phyloP scores from a whole-genome alignment of 2,888 invertebrate species.

The Dryomyza anilis region DNA sequence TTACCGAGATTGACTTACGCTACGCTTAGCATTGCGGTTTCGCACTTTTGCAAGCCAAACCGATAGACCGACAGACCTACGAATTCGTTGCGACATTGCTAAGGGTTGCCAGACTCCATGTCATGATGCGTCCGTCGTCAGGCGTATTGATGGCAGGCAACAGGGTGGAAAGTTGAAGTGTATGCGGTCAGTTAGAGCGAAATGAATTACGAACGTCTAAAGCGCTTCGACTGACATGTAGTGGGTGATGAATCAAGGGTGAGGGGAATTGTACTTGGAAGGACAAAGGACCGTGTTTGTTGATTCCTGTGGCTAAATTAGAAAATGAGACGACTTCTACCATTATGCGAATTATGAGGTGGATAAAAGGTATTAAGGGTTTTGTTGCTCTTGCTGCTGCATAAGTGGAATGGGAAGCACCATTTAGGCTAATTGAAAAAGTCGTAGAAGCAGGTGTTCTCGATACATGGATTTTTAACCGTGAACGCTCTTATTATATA shows the following conservation, averaged over 20 bases:
- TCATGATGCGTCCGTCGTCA: slow-evolving; percentile 9
- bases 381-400: slow-evolving; percentile 13
- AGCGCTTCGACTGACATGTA: too few species aligned
- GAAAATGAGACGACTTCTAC: slow-evolving; percentile 52
- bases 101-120: slow-evolving; percentile 7
- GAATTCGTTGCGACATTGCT: slow-evolving; percentile 13
- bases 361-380: slow-evolving; percentile 54
- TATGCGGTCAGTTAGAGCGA: slow-evolving; percentile 49
- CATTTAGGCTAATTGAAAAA: too few species aligned
- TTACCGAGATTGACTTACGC: slow-evolving; percentile 51
- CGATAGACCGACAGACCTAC: slow-evolving; percentile 1
- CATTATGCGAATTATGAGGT: slow-evolving; percentile 53
- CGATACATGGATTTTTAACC: too few species aligned
- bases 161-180: slow-evolving; percentile 59
- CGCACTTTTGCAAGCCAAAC: slow-evolving; percentile 50
- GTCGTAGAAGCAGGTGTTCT: slow-evolving; percentile 23
- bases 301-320: slow-evolving; percentile 50
- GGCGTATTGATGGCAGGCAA: slow-evolving; percentile 50
- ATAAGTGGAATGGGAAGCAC: slow-evolving; percentile 18
- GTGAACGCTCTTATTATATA: too few species aligned
- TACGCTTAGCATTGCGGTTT: slow-evolving; percentile 59
- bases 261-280: too few species aligned
- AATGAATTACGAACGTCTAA: too few species aligned
- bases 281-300: too few species aligned
- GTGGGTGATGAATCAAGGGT: too few species aligned